Evolutionary conservation across 2,113 vertebrate genomes (phyloP), one percentile per base, ranked within the genome.

Genomic region (Centropus unirufus): DNA sequence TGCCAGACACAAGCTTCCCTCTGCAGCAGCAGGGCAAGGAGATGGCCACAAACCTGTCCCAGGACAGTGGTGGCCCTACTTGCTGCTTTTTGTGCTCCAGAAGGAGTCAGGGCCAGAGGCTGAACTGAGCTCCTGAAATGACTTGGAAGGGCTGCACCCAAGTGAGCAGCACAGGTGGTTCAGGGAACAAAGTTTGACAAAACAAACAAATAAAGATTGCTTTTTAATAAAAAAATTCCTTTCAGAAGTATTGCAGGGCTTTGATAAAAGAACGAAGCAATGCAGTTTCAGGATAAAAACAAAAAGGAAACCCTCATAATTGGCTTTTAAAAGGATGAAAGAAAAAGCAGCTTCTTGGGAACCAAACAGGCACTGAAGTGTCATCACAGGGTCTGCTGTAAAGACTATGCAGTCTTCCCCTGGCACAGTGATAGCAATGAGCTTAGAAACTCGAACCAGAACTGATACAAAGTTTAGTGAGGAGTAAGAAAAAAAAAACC

Each of bases 141-240:
- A 67, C 18, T 40, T 44, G 34, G 55, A 69, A 83, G 18, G 21
- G 63, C 46, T 74, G 62, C 0, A 2, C 27, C 54, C 82, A 75
- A 55, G 76, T 1, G 6, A 66, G 20, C 5, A 7, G 72, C 64
- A 52, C 69, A 81, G 26, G 61, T 92, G 76, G 54, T 72, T 81
- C 61, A 52, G 73, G 47, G 89, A 70, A 74, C 9, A 47, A 92
- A 63, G 76, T 67, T 4, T 58, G 81, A 83, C 34, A 84, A 87
- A 96, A 40, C 52, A 83, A 93, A 87, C 29, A 86, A 58, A 70
- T 36, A 85, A 59, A 42, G 18, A 78, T 72, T 72, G 42, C 30
- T 82, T 89, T 86, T 83, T 89, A 95, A 95, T 95, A 0, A 76
- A 96, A 91, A 94, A 93, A 95, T 87, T 91, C 91, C 62, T 93